Conservation (phyloP, 2,113 vertebrate species). For the Psophia crepitans region DNA sequence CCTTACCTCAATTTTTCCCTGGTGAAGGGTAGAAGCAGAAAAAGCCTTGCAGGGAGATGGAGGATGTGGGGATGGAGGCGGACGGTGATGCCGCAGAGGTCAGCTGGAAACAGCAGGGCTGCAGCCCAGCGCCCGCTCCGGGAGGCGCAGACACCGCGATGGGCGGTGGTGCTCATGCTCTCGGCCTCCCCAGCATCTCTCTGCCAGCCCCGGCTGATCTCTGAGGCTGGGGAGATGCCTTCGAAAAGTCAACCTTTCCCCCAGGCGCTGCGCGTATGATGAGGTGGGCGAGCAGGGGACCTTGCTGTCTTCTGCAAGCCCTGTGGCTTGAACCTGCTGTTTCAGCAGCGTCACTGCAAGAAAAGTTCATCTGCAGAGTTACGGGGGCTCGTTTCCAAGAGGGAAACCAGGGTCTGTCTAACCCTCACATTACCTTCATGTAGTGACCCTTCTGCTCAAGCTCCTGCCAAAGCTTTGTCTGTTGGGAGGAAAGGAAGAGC, state of each 20-base stretch:
- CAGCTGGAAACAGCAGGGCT: not conserved
- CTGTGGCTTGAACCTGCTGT: not conserved
- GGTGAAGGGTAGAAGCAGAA: slow-evolving; percentile 21
- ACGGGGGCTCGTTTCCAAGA: not conserved
- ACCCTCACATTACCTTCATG: not conserved
- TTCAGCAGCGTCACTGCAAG: not conserved
- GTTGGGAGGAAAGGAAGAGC: not conserved
- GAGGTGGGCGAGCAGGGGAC: not conserved
- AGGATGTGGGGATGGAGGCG: not conserved
- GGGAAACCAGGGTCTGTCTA: not conserved
- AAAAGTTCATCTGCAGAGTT: not conserved
- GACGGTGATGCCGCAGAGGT: not conserved
- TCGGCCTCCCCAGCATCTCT: not conserved
- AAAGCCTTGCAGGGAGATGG: not conserved
- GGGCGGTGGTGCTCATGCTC: not conserved
- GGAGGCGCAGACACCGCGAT: accelerated
- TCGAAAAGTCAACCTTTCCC: not conserved
- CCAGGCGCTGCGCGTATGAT: accelerated
- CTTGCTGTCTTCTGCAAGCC: not conserved
- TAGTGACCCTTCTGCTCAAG: not conserved
- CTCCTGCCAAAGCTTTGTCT: not conserved
- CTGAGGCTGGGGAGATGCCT: not conserved
- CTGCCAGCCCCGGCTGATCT: not conserved
- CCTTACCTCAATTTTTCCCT: slow-evolving; percentile 37
- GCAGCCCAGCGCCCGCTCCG: accelerated